Percentiles rank a stretch among this genome's conserved stretches.
phyloP scores from a whole-genome alignment of 2,797 vertebrate species.

The Spondyliosoma cantharus region DNA sequence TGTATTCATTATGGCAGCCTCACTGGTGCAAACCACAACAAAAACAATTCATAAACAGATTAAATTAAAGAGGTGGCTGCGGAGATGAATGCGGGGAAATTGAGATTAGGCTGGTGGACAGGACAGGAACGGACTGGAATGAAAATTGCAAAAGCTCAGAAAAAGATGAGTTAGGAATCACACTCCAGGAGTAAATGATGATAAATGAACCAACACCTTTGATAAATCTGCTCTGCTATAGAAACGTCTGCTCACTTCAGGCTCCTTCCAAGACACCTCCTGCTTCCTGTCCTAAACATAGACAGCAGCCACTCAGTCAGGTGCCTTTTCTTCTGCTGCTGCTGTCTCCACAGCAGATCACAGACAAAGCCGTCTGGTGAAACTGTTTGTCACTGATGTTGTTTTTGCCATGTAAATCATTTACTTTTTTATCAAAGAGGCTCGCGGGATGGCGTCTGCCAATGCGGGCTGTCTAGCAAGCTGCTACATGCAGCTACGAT shows the following conservation, averaged over 20 bases:
- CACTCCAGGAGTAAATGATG: constrained; percentile 32
- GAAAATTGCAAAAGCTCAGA: constrained; percentile 24
- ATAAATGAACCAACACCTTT: constrained; percentile 39
- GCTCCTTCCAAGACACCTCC: constrained; percentile 17
- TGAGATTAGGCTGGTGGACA: constrained; percentile 24
- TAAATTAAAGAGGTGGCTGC: constrained; percentile 29
- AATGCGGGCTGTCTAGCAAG: constrained; percentile 26
- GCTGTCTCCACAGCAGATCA: constrained; percentile 2
- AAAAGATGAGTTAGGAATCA: constrained; percentile 1
- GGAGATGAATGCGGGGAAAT: constrained; percentile 27
- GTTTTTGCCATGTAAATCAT: constrained; percentile 56
- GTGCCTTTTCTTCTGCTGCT: constrained; percentile 20
- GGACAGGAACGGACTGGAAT: constrained; percentile 12
- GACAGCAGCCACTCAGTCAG: constrained; percentile 23
- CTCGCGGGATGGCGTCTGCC: constrained; percentile 27
- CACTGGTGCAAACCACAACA: constrained; percentile 22
- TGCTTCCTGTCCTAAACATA: constrained; percentile 23
- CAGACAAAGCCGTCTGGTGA: constrained; percentile 45
- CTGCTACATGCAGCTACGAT: constrained; percentile 2
- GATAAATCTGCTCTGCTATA: constrained; percentile 32
- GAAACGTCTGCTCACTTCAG: constrained; percentile 22
- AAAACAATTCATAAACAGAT: constrained; percentile 34
- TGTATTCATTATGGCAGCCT: constrained; percentile 51
- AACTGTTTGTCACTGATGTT: constrained; percentile 42
- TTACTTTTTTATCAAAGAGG: constrained; percentile 53